Conservation (phyloP, 2,888 invertebrate genomes). For the Morpho helenor region DNA sequence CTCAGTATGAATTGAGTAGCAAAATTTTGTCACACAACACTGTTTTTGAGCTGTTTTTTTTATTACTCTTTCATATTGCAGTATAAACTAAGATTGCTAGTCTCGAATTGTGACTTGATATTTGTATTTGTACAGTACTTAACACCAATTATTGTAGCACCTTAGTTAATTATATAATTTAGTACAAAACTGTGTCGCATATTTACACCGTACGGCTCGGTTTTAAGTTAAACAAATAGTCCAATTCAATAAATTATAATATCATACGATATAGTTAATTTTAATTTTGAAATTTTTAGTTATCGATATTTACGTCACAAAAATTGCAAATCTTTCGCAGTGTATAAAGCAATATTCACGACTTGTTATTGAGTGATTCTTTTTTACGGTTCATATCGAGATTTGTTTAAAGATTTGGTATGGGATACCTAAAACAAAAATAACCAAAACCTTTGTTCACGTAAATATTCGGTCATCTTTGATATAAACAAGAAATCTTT, state of each 20-base stretch:
- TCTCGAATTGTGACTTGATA: not conserved
- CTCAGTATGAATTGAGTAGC: no score
- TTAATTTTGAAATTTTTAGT: conserved; percentile 6
- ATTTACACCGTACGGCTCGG: not conserved
- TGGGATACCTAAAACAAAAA: no score
- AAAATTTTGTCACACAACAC: no score
- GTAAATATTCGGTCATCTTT: no score
- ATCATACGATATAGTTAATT: conserved; percentile 4
- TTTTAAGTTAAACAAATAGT: conserved; percentile 6
- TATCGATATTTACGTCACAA: conserved; percentile 13
- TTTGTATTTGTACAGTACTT: conserved; percentile 17
- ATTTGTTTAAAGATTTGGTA: no score
- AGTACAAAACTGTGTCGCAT: conserved; percentile 7
- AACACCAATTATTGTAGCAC: conserved; percentile 11
- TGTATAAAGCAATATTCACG: conserved; percentile 4
- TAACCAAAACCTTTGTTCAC: no score
- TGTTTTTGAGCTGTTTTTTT: no score
- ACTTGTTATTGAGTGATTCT: conserved; percentile 1
- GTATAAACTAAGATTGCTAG: conserved; percentile 6
- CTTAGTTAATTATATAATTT: conserved; percentile 5
- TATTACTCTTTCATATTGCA: not conserved
- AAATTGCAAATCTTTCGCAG: conserved; percentile 4
- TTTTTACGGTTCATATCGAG: no score
- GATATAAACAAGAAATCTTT: no score
- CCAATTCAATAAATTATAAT: conserved; percentile 1